Base-by-base conservation (phyloP, 1,140 invertebrate species). In the Dreissena polymorpha region DNA sequence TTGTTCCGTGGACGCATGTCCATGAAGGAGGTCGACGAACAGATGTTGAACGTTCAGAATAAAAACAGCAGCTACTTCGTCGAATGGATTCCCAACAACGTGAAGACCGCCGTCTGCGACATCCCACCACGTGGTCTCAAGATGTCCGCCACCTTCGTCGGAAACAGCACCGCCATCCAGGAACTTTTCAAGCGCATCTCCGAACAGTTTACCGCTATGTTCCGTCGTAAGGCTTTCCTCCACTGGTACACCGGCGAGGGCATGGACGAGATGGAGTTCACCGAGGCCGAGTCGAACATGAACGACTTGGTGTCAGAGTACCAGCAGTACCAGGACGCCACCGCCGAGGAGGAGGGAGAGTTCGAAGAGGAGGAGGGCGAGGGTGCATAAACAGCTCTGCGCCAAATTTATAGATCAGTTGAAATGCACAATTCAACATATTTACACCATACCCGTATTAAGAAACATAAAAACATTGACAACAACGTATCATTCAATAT, bases 1-100 rank as follows among this genome's bases (percentile, higher is more conserved):
- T 96, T 99, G 88, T 99, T 99, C 95, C 95, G 97, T 75, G 98
- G 94, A 39, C 94, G 97, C 71, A 98, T 99, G 97, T 98, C 97
- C 27, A 99, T 98, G 97, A 98, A 98, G 94, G 97, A 98, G 91
- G 96, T 94, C 12, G 96, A 97, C 87, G 93, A 94, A 79, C 96
- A 94, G 90, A 94, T 94, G 93, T 88, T 96, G 73, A 96, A 96
- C 86, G 95, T 97, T 77, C 97, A 98, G 91, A 97, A 97, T 93
- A 98, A 98, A 93, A 98, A 98, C 93, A 97, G 96, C 86, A 91
- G 88, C 83, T 95, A 98, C 89, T 95, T 95, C 84, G 95, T 95
- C 60, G 95, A 95, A 92, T 95, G 95, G 95, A 95, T 95, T 85
- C 95, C 95, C 57, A 95, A 95, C 92, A 95, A 86, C 69, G 95